These are phyloP conservation scores for Drosophila ambigua DNA, from an alignment of 1,140 invertebrate species.

Conservation along the genomic window DNA sequence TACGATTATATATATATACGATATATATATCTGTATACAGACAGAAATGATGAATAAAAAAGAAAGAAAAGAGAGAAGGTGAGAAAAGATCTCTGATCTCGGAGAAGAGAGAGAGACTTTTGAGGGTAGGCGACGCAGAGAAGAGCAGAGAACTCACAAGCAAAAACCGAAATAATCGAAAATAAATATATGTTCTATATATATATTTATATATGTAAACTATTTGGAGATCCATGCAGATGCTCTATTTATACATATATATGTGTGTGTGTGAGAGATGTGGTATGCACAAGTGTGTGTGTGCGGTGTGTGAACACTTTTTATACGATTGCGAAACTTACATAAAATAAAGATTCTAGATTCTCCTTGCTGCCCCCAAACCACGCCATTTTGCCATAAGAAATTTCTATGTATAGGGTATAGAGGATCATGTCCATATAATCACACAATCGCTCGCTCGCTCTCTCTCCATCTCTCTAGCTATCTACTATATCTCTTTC, in stretches of 20 bases:
- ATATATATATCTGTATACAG: conserved; percentile 31
- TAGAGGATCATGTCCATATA: too few relatives aligned
- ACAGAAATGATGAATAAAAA: conserved; percentile 13
- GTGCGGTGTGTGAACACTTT: conserved; percentile 52
- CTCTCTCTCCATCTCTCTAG: conserved; percentile 20
- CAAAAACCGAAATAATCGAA: conserved; percentile 60
- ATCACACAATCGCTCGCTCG: too few relatives aligned
- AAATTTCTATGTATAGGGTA: too few relatives aligned
- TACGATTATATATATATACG: conserved; percentile 62
- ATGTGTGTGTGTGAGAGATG: conserved; percentile 30
- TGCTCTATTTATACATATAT: conserved; percentile 69
- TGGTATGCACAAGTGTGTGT: conserved; percentile 41
- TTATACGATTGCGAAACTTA: conserved; percentile 51
- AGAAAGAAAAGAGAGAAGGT: conserved; percentile 35
- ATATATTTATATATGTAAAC: conserved; percentile 76
- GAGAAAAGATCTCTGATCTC: conserved; percentile 34
- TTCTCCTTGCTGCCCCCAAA: too few relatives aligned
- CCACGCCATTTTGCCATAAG: too few relatives aligned
- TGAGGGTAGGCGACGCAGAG: conserved; percentile 1
- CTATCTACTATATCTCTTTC: conserved; percentile 7
- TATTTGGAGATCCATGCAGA: conserved; percentile 75
- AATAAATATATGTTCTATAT: conserved; percentile 57
- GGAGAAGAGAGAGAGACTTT: conserved; percentile 11
- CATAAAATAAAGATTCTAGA: conserved; percentile 25
- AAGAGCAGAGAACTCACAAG: conserved; percentile 42